Base-by-base conservation (phyloP, 2,888 invertebrate species). In the Eilema caniola region DNA sequence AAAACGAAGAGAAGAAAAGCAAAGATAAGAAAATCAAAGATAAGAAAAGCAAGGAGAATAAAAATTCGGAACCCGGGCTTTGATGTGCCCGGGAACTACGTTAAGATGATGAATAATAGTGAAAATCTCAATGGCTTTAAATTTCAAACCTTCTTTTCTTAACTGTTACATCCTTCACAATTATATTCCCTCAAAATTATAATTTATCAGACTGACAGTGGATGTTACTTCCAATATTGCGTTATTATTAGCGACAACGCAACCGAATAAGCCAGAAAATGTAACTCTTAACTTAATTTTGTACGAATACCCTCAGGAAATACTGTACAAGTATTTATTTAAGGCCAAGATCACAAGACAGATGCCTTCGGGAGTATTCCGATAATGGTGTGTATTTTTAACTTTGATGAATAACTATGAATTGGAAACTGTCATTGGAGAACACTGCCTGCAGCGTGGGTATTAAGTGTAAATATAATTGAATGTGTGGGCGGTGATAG, bases 381-480 rank as follows among this genome's bases (percentile, higher is more conserved):
- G 24, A 56, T 57, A 59, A 59, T 23, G 28, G 53, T 33, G 10
- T 14, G 41, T 69, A 69, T 65, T 69, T 64, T 60, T 69, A 69
- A 69, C 31, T 60, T 69, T 71, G n/a, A 80, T 73, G 71, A 24
- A 71, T 69, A 64, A 62, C 68, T 47, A 72, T 78, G 70, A 69
- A 20, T 57, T 8, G 56, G 41, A 28, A 23, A 67, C 59, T 73
- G 68, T 74, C 73, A 73, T 73, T 73, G 73, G 64, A 14, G 31
- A 64, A 14, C 14, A 64, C 25, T 28, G 64, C 53, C 62, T 3
- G 25, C 20, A 11, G 62, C 41, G 66, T 60, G 71, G 63, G 53
- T 41, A 68, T 47, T 65, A 72, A 72, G 72, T 70, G 23, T 33
- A 61, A 59, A 14, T 66, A 67, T 78, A 37, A 80, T 78, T 80